These are phyloP conservation scores for Brachionus calyciflorus DNA, from an alignment of 1,140 invertebrate genomes.

Conservation along the genomic window DNA sequence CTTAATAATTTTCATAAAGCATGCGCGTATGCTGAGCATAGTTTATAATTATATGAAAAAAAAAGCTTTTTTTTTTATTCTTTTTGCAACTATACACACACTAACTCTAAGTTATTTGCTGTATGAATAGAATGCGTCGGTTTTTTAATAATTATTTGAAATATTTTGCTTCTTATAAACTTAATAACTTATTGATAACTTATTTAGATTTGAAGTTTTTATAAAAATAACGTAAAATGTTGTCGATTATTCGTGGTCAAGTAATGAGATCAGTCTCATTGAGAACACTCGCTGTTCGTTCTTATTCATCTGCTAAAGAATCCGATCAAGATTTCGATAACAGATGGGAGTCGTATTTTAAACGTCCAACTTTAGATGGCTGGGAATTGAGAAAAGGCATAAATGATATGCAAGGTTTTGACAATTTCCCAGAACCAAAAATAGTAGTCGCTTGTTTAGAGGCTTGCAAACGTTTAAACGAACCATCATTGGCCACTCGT, in stretches of 20 bases:
- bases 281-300: background rate
- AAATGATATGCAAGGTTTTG: slow-evolving; percentile 70
- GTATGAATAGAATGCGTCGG: too few species aligned
- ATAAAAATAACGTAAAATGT: too few species aligned
- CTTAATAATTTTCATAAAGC: too few species aligned
- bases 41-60: too few species aligned
- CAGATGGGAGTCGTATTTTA: slow-evolving; percentile 45
- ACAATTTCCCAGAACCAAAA: slow-evolving; percentile 89
- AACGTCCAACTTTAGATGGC: slow-evolving; percentile 68
- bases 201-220: too few species aligned
- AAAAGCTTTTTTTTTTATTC: too few species aligned
- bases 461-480: slow-evolving; percentile 87
- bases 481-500: slow-evolving; percentile 83
- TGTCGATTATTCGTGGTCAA: background rate
- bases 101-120: too few species aligned
- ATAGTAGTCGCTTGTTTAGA: slow-evolving; percentile 85
- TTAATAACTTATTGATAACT: too few species aligned
- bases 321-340: slow-evolving; percentile 45
- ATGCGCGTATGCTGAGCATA: too few species aligned
- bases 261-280: background rate
- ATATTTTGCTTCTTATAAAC: too few species aligned
- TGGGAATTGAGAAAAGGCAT: slow-evolving; percentile 83
- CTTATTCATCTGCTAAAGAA: slow-evolving; percentile 27
- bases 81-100: too few species aligned
- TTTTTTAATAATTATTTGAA: too few species aligned